Percentiles rank a stretch among this genome's conserved stretches.
These are phyloP conservation scores for Lutraria rhynchaena DNA, from an alignment of 1,140 invertebrate species.

Conservation along the genomic window DNA sequence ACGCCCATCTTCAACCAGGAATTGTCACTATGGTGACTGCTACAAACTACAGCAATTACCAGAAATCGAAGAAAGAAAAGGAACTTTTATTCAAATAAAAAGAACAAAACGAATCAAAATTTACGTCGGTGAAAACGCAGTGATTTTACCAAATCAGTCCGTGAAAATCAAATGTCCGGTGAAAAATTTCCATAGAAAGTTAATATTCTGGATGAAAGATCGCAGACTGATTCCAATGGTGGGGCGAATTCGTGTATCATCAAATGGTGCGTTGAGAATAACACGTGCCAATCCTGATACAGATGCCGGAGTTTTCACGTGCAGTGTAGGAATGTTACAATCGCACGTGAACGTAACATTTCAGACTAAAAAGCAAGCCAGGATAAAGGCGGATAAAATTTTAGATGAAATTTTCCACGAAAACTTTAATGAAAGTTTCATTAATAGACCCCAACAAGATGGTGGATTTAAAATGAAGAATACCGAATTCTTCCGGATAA, in stretches of 20 bases:
- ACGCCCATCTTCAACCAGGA: constrained; percentile 49
- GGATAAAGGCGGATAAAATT: constrained; percentile 31
- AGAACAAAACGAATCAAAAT: constrained; percentile 58
- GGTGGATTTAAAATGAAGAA: constrained; percentile 52
- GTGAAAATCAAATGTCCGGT: constrained; percentile 67
- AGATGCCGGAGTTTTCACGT: constrained; percentile 67
- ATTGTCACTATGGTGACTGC: constrained; percentile 60
- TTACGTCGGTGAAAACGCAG: constrained; percentile 61
- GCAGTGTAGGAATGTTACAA: constrained; percentile 60
- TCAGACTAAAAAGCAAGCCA: constrained; percentile 60
- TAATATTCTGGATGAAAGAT: constrained; percentile 70
- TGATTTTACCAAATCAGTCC: constrained; percentile 65
- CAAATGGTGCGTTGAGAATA: constrained; percentile 66
- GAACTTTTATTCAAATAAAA: constrained; percentile 69
- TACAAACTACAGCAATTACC: constrained; percentile 56
- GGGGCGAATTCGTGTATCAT: constrained; percentile 62
- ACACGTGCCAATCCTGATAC: constrained; percentile 54
- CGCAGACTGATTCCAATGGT: constrained; percentile 63
- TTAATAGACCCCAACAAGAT: constrained; percentile 48
- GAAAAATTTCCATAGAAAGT: constrained; percentile 63
- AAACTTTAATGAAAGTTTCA: constrained; percentile 51
- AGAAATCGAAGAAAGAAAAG: constrained; percentile 65
- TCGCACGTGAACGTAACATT: constrained; percentile 62
- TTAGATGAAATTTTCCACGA: constrained; percentile 46
- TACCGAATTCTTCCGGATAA: constrained; percentile 42